These are phyloP conservation scores for Cheilosia vernalis DNA, from an alignment of 2,888 invertebrate species.

Conservation along the genomic window DNA sequence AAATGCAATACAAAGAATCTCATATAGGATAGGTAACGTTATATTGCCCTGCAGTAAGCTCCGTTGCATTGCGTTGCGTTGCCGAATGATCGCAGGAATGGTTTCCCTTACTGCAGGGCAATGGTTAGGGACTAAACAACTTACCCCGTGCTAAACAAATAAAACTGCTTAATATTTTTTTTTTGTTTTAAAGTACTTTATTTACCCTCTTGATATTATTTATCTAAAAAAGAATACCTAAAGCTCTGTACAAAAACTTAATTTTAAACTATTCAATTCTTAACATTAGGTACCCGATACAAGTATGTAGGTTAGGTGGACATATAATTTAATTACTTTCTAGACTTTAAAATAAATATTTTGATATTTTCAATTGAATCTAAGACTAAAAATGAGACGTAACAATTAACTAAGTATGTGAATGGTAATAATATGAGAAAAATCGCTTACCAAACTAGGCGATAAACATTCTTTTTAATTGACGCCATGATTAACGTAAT, in stretches of 20 bases:
- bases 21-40: too few relatives aligned
- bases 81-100: too few relatives aligned
- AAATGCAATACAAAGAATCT: too few relatives aligned
- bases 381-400: background rate
- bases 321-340: background rate
- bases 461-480: slow-evolving; percentile 17
- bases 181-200: background rate
- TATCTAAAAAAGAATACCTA: slow-evolving; percentile 17
- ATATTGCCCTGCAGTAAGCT: too few relatives aligned
- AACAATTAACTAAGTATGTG: background rate
- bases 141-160: too few relatives aligned
- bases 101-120: too few relatives aligned
- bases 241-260: slow-evolving; percentile 52
- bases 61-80: too few relatives aligned
- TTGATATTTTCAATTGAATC: background rate
- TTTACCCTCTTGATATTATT: slow-evolving; percentile 11
- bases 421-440: background rate
- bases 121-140: too few relatives aligned
- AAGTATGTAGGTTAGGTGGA: background rate
- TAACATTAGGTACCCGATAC: slow-evolving; percentile 5
- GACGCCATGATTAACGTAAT: slow-evolving; percentile 6
- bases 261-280: slow-evolving; percentile 8
- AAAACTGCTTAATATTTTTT: too few relatives aligned
- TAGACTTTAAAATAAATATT: background rate
- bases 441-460: background rate